phyloP scores from a whole-genome alignment of 2,797 vertebrate genomes.

The Atherinosoma microstoma region DNA sequence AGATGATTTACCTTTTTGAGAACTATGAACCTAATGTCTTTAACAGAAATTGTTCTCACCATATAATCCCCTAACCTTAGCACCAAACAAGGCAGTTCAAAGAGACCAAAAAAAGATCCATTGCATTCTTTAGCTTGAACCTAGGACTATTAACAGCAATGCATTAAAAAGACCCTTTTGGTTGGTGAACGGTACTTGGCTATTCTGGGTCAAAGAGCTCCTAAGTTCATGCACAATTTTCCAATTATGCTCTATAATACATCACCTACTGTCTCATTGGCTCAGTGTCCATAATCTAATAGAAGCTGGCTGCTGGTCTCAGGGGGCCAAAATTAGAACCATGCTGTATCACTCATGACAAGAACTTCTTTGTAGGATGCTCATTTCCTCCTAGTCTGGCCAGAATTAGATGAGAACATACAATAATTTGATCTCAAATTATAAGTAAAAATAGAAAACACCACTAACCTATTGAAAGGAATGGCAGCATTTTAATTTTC shows the following conservation, averaged over 20 bases:
- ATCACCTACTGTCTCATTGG: slow-evolving; percentile 81
- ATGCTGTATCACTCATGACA: slow-evolving; percentile 74
- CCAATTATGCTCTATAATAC: slow-evolving; percentile 75
- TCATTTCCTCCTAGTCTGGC: slow-evolving; percentile 75
- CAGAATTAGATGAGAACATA: slow-evolving; percentile 74
- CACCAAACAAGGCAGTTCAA: slow-evolving; percentile 23
- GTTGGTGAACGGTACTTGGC: slow-evolving; percentile 42
- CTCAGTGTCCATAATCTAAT: slow-evolving; percentile 80
- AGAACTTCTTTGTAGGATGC: slow-evolving; percentile 79
- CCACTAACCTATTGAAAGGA: slow-evolving; percentile 49
- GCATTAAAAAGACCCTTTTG: slow-evolving; percentile 43
- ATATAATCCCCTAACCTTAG: slow-evolving; percentile 2
- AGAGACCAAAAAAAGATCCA: slow-evolving; percentile 24
- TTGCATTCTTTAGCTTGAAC: slow-evolving; percentile 40
- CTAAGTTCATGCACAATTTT: slow-evolving; percentile 76
- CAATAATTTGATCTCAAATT: slow-evolving; percentile 76
- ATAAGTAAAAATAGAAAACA: slow-evolving; percentile 73
- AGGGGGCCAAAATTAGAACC: slow-evolving; percentile 79
- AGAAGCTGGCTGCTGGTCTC: slow-evolving; percentile 74
- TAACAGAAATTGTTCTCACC: slow-evolving; percentile 2
- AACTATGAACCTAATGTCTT: slow-evolving; percentile 1
- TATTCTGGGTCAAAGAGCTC: slow-evolving; percentile 74
- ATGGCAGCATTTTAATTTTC: slow-evolving; percentile 22
- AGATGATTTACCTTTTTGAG: slow-evolving; percentile 2
- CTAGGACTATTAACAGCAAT: slow-evolving; percentile 41